A percentile compares a stretch with the other conserved stretches of the same genome.
Conservation (phyloP, 2,113 vertebrate genomes). For the Naja naja region DNA sequence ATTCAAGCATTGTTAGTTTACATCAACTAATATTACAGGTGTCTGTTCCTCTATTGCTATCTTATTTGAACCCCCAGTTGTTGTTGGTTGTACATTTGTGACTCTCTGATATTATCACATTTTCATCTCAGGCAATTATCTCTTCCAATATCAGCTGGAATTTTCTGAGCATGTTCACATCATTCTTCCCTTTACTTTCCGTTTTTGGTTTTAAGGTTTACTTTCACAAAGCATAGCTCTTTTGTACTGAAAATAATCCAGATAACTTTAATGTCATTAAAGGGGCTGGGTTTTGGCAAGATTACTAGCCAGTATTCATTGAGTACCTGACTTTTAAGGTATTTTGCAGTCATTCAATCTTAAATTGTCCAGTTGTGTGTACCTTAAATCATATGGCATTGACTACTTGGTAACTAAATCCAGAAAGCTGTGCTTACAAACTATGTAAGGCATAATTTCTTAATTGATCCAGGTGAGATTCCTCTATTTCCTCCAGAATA, state of each 20-base stretch:
- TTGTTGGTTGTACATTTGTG: background rate
- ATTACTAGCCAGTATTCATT: background rate
- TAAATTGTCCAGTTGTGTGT: background rate
- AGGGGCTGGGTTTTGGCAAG: background rate
- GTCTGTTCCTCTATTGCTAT: background rate
- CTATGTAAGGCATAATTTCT: background rate
- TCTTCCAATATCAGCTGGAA: background rate
- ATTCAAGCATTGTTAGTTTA: background rate
- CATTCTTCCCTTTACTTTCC: background rate
- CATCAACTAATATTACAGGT: background rate
- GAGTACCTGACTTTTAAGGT: background rate
- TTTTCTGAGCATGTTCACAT: background rate
- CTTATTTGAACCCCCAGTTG: background rate
- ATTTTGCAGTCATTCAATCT: background rate
- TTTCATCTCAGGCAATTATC: background rate
- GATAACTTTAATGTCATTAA: background rate
- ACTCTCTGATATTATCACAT: background rate
- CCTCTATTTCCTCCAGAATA: background rate
- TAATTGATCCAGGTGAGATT: background rate
- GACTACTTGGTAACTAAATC: background rate
- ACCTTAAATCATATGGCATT: background rate
- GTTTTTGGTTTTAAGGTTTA: background rate
- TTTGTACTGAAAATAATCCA: background rate
- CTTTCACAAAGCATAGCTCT: background rate
- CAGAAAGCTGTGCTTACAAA: background rate